Base-by-base conservation (phyloP, 2,888 invertebrate species). In the Agrochola macilenta region DNA sequence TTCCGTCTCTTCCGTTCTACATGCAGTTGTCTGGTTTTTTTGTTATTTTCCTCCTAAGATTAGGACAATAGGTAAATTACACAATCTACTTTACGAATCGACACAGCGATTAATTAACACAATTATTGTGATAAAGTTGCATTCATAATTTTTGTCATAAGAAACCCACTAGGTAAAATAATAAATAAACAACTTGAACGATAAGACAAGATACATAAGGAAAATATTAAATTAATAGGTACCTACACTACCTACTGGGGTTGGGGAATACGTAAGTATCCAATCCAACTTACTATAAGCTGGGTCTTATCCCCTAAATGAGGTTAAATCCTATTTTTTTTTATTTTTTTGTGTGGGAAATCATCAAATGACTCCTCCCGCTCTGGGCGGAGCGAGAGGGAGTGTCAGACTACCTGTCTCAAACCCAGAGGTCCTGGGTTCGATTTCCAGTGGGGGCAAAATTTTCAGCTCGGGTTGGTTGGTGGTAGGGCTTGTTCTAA, bases 121-220 rank as follows among this genome's bases (percentile, higher is more conserved):
- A 54, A 35, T 46, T 35, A 60, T 39, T 60, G 58, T 43, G 78
- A 79, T 81, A 79, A 81, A 74, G 11, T 58, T 58, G 64, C 81
- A 81, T 65, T 58, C 7, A 57, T 43, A 49, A 26, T 26, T 66
- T n/a, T 39, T 61, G 81, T 68, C 23, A n/a, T 14, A 74, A 17
- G 35, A 57, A 81, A 74, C 30, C 35, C 9, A 52, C 43, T 68
- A 20, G 17, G n/a, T 39, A 23, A 26, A 52, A 49, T 76, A 63
- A 63, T 49, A 81, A 11, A 57, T 65, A n/a, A 76, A 65, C 14
- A 58, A 64, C 17, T 58, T 30, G 35, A 61, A 69, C 46, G 69
- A 80, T 69, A 69, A 69, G 60, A 66, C 64, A 69, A 64, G 57
- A 65, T 17, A n/a, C n/a, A 60, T n/a, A n/a, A 30, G 68, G 76